Evolutionary conservation across 2,888 invertebrate genomes (phyloP), one percentile per base, ranked within the genome.

Genomic region (Phalera bucephala): DNA sequence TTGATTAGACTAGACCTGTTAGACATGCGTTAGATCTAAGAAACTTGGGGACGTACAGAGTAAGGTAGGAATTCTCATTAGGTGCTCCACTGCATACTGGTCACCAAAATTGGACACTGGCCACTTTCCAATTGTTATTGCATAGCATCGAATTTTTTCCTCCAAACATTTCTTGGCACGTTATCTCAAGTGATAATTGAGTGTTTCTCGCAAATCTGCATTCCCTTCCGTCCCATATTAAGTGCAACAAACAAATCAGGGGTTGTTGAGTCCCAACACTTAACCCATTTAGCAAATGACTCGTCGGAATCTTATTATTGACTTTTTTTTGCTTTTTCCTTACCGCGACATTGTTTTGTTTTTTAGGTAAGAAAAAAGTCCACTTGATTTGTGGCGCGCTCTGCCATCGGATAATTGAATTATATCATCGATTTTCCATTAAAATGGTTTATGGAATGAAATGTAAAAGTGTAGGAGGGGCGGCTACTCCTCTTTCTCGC

Each of bases 351-450:
- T 67, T 81, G 76, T 83, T 79, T 80, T 77, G 68, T 78, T 78
- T 69, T 59, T 38, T 52, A 64, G 46, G 27, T 27, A 29, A 29
- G 48, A 71, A 63, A 67, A 74, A 66, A 56, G 43, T 10, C 19
- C 59, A 50, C 55, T 57, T 67, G 80, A 78, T 78, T 81, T 78
- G 80, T 79, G 69, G 78, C 76, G 67, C 70, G 76, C 75, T 71
- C 66, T 72, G 74, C 79, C 47, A 75, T 72, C 72, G 65, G 64
- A 79, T 86, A 87, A 88, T 86, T 87, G 83, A 85, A 88, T 88
- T 87, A 88, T 86, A 79, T 77, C 83, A 87, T 89, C 82, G 88
- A 89, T 89, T 89, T 88, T 80, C 87, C 86, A 87, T 89, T 88
- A 87, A 87, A 85, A 86, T 85, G 87, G 67, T 88, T 88, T 85